Evolutionary conservation across 2,113 vertebrate genomes (phyloP).

Genomic region (Tragelaphus imberbis): DNA sequence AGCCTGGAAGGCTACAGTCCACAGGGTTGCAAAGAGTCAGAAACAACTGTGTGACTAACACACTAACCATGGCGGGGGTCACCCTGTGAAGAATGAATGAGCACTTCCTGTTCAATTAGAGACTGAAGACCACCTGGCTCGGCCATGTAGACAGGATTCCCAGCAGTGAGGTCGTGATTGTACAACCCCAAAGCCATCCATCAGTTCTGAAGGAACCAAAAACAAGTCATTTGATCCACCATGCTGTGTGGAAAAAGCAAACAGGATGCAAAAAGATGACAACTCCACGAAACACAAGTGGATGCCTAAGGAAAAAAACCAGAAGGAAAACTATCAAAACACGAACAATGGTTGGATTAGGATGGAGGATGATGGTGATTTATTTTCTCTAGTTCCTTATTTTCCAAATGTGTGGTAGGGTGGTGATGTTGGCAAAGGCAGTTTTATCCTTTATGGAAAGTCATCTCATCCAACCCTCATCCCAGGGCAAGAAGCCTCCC

Average conservation of each 20-base stretch:
- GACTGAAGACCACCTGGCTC: background rate
- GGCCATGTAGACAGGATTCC: fast-evolving
- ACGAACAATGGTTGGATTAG: background rate
- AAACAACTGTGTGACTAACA: background rate
- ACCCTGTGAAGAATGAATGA: background rate
- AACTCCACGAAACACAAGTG: background rate
- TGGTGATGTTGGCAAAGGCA: background rate
- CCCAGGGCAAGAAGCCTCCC: background rate
- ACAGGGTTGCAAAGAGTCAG: background rate
- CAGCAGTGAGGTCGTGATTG: background rate
- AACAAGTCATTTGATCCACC: background rate
- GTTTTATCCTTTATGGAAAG: background rate
- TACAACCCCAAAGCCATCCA: background rate
- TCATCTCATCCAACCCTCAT: background rate
- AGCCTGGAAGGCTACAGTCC: background rate
- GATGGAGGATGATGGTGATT: background rate
- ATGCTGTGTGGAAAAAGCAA: background rate
- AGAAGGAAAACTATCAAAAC: background rate
- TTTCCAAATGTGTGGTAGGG: background rate
- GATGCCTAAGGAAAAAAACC: background rate
- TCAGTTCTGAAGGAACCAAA: background rate
- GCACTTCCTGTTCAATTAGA: background rate
- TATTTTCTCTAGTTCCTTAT: background rate
- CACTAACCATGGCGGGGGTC: background rate
- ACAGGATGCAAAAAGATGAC: background rate